These are phyloP conservation scores for Murina feae DNA, from an alignment of 2,113 vertebrate genomes.

Conservation along the genomic window DNA sequence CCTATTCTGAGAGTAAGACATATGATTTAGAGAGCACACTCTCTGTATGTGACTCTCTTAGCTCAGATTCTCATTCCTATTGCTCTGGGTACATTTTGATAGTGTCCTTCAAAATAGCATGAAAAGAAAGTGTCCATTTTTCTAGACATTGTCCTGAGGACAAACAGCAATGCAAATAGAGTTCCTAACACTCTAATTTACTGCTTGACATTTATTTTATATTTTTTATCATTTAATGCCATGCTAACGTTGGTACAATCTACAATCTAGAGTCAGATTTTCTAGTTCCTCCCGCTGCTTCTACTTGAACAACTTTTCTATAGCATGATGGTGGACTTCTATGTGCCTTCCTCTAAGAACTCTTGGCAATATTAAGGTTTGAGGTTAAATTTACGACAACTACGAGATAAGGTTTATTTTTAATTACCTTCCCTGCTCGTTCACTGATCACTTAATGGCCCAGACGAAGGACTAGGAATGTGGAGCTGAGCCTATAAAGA, in stretches of 20 bases:
- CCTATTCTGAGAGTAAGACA: not conserved
- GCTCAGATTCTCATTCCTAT: not conserved
- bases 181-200: not conserved
- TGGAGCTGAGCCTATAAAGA: not conserved
- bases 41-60: not conserved
- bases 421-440: not conserved
- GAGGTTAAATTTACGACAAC: constrained; percentile 23
- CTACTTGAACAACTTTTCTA: not conserved
- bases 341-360: not conserved
- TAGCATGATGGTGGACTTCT: not conserved
- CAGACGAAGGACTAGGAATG: not conserved
- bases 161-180: constrained; percentile 16
- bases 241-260: not conserved
- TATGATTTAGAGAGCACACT: not conserved
- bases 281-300: not conserved
- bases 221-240: constrained; percentile 5
- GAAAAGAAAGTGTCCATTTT: constrained; percentile 13
- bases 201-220: not conserved
- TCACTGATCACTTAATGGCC: not conserved
- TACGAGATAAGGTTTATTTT: not conserved
- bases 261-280: not conserved
- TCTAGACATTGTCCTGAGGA: not conserved
- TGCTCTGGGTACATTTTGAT: not conserved
- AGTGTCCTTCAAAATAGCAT: constrained; percentile 1
- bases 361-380: not conserved